Percentiles rank a stretch among this genome's conserved stretches.
Conservation (phyloP, 2,113 vertebrate genomes). For the Apodemus sylvaticus region DNA sequence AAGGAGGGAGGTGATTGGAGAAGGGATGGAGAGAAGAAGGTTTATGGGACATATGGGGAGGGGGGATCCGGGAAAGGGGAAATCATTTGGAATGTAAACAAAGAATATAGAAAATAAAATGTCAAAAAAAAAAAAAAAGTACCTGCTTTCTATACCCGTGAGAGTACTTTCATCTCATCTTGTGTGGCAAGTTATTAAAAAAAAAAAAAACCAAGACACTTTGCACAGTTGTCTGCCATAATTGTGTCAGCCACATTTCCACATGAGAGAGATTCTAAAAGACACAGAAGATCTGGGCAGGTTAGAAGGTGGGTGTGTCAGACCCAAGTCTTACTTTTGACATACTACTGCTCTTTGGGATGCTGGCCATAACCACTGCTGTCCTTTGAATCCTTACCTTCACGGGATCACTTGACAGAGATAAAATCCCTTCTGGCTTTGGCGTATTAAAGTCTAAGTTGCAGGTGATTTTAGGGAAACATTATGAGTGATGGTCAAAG, state of each 20-base stretch:
- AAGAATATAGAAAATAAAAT: too few species aligned
- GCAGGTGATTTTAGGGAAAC: neutral
- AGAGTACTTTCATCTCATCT: neutral
- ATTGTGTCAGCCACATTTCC: neutral
- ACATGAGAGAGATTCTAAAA: neutral
- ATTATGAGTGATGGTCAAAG: neutral
- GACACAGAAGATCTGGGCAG: neutral
- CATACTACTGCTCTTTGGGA: neutral
- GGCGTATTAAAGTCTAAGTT: neutral
- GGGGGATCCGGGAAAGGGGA: too few species aligned
- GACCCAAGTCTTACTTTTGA: neutral
- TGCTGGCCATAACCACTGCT: neutral
- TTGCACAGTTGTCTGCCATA: neutral
- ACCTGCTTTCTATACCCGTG: neutral
- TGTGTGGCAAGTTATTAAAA: neutral
- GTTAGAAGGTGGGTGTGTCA: neutral
- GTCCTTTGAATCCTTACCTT: neutral
- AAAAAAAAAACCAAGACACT: neutral
- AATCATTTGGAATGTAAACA: too few species aligned
- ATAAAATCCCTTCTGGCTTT: neutral
- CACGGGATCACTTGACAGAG: neutral
- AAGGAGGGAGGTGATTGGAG: too few species aligned
- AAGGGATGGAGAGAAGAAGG: too few species aligned
- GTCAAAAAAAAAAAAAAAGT: too few species aligned
- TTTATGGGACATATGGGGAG: too few species aligned